Evolutionary conservation across 1,140 invertebrate genomes (phyloP), one percentile per base, ranked within the genome.

Genomic region (Andricus grossulariae): DNA sequence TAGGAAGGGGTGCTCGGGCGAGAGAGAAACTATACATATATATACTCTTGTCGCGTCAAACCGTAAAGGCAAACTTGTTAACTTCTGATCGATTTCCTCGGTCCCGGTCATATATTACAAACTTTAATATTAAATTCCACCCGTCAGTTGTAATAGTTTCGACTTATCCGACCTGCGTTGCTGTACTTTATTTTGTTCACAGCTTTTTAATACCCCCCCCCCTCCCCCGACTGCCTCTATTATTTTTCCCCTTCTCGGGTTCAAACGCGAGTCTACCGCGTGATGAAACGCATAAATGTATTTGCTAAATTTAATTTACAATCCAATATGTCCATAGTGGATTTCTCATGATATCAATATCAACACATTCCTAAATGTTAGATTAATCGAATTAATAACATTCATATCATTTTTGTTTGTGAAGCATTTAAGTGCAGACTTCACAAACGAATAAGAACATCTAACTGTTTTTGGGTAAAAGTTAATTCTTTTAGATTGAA

Each of bases 1-100:
- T 16, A 66, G 21, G 39, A 15, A 51, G 49, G 50, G 71, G 15
- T 19, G 39, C 15, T 3, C 16, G 16, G 45, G 45, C 11, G 71
- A 57, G 32, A 71, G 57, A 16, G 50, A 54, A n/a, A 73, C 54
- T 55, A 8, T 18, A 18, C 19, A n/a, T 57, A 55, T 10, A 71
- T 72, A 71, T 71, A 45, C 39, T 82, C 80, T 84, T 83, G 82
- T 84, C 84, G 87, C 83, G 86, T 85, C 81, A 86, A 88, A 87
- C 84, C 86, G 84, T 89, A 85, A 89, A 87, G 84, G 83, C 84
- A 84, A 84, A 87, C 84, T 84, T 87, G 87, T 88, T 89, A 89
- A 87, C 87, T 86, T 84, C 81, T 88, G 87, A 89, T 89, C 87
- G 88, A 89, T 86, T 87, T 82, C 80, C 79, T 76, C 75, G 70